phyloP scores from a whole-genome alignment of 2,888 invertebrate species.

The Alloplasta piceator region DNA sequence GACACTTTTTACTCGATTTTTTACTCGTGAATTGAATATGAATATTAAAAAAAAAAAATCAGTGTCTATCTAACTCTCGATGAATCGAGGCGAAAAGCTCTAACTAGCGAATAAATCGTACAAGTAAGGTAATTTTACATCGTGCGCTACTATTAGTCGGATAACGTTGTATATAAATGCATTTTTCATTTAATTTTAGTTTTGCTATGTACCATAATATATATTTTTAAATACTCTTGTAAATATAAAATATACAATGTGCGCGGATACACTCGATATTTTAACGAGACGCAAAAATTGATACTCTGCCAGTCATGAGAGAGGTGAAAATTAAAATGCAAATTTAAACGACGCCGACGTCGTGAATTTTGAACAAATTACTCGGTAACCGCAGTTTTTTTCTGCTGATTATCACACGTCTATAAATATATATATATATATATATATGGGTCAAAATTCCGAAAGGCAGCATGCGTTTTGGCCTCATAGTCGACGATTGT shows the following conservation, averaged over 20 bases:
- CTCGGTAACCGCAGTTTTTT: conserved; percentile 38
- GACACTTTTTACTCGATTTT: conserved; percentile 40
- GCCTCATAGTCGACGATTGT: too few relatives aligned
- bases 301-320: conserved; percentile 37
- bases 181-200: conserved; percentile 66
- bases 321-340: conserved; percentile 36
- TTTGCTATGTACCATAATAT: conserved; percentile 77
- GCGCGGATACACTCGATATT: conserved; percentile 35
- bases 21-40: conserved; percentile 6
- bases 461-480: too few relatives aligned
- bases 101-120: conserved; percentile 55
- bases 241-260: conserved; percentile 68
- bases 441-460: too few relatives aligned
- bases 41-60: conserved; percentile 4
- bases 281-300: conserved; percentile 27
- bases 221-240: conserved; percentile 78
- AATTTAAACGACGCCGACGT: conserved; percentile 37
- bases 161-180: conserved; percentile 75
- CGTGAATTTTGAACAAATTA: conserved; percentile 35
- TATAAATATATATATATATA: too few relatives aligned
- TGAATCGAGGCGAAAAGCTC: conserved; percentile 25
- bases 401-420: conserved; percentile 30
- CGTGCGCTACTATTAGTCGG: conserved; percentile 70
- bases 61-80: conserved; percentile 13
- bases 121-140: conserved; percentile 53